Conservation (phyloP, 2,113 vertebrate genomes). For the Pituophis catenifer region DNA sequence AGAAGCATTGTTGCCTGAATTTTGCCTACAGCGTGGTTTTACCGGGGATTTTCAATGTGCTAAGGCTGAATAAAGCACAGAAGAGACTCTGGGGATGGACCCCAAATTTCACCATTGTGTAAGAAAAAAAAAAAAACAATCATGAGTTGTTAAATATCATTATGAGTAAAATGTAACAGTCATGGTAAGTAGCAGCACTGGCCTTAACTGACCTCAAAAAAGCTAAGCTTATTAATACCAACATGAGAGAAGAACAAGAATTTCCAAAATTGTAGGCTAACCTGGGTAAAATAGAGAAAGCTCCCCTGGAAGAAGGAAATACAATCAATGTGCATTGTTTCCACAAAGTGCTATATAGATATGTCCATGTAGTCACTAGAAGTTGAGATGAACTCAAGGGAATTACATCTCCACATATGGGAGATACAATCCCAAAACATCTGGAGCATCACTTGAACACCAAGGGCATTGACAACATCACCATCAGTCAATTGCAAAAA, state of each 20-base stretch:
- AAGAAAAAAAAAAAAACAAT: background rate
- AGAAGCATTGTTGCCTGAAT: background rate
- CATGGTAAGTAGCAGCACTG: background rate
- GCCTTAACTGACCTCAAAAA: background rate
- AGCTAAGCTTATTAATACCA: background rate
- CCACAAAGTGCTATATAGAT: background rate
- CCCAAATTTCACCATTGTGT: background rate
- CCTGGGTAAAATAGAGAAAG: background rate
- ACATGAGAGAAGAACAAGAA: background rate
- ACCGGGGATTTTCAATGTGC: background rate
- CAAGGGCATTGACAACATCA: too few relatives aligned
- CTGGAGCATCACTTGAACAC: too few relatives aligned
- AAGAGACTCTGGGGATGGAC: background rate
- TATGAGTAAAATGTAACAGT: background rate
- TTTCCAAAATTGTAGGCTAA: background rate
- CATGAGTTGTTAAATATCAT: background rate
- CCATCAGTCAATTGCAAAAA: too few relatives aligned
- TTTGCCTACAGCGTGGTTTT: background rate
- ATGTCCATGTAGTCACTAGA: background rate
- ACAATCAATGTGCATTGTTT: background rate
- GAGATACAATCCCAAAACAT: background rate
- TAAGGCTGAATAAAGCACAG: background rate
- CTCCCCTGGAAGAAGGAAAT: background rate
- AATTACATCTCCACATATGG: background rate
- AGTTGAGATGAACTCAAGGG: background rate